phyloP scores from a whole-genome alignment of 2,113 vertebrate genomes.

The Epinephelus moara region DNA sequence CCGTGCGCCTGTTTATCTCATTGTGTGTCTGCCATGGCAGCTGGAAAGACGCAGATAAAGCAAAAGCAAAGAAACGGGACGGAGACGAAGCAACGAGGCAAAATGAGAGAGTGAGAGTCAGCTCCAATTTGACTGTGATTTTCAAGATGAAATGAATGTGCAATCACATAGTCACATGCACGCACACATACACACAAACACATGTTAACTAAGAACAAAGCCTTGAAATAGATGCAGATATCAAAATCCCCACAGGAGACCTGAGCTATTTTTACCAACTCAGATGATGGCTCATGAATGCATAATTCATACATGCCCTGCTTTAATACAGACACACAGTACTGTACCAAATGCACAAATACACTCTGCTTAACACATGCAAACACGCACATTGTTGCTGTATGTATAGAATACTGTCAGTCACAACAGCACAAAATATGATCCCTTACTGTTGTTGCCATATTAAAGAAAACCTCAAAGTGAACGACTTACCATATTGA shows the following conservation, averaged over 20 bases:
- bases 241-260: conserved; percentile 76
- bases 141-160: conserved; percentile 49
- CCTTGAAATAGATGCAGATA: conserved; percentile 81
- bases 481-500: conserved; percentile 10
- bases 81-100: conserved; percentile 33
- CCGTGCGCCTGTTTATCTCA: conserved; percentile 45
- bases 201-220: conserved; percentile 71
- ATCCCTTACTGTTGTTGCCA: background rate
- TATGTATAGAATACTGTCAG: conserved; percentile 20
- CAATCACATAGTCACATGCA: conserved; percentile 20
- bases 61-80: conserved; percentile 29
- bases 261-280: conserved; percentile 79
- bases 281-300: conserved; percentile 79
- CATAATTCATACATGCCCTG: conserved; percentile 81
- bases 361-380: conserved; percentile 34
- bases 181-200: conserved; percentile 45
- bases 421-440: conserved; percentile 21
- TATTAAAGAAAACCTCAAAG: conserved; percentile 15
- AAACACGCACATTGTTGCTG: conserved; percentile 18
- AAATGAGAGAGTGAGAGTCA: conserved; percentile 24
- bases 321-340: conserved; percentile 69
- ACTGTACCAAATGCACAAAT: conserved; percentile 57
- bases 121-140: conserved; percentile 47
- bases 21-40: conserved; percentile 34
- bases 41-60: conserved; percentile 59